Evolutionary conservation across 2,888 invertebrate species (phyloP).

Genomic region (Limnephilus rhombicus): DNA sequence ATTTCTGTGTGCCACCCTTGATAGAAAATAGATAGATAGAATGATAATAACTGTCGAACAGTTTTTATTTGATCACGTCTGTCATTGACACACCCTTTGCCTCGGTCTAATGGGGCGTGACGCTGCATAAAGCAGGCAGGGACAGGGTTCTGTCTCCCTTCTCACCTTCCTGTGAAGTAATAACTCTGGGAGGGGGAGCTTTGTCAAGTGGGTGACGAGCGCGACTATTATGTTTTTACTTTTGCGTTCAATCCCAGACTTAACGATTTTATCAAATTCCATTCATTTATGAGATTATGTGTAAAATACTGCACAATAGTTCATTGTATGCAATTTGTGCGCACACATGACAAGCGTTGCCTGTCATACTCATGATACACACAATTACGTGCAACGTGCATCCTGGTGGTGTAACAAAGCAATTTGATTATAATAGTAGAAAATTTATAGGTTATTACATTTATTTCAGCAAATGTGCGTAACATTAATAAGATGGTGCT

Average conservation of each 20-base stretch:
- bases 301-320: background rate
- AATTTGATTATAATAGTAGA: background rate
- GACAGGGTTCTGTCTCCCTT: background rate
- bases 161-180: background rate
- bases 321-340: background rate
- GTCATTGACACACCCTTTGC: constrained; percentile 33
- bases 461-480: background rate
- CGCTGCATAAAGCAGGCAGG: constrained; percentile 17
- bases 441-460: background rate
- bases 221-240: background rate
- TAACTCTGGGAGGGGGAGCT: background rate
- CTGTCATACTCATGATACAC: background rate
- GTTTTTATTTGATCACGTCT: constrained; percentile 26
- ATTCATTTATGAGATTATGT: background rate
- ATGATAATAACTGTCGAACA: constrained; percentile 26
- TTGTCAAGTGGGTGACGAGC: constrained; percentile 7
- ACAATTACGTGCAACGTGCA: background rate
- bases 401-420: background rate
- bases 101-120: constrained; percentile 33
- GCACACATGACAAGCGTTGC: background rate
- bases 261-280: background rate
- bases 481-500: background rate
- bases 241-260: constrained; percentile 7
- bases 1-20: background rate
- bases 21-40: constrained; percentile 9